Percentiles rank a stretch among this genome's conserved stretches.
Conservation (phyloP, 2,888 invertebrate species). For the Drosophila lutescens region DNA sequence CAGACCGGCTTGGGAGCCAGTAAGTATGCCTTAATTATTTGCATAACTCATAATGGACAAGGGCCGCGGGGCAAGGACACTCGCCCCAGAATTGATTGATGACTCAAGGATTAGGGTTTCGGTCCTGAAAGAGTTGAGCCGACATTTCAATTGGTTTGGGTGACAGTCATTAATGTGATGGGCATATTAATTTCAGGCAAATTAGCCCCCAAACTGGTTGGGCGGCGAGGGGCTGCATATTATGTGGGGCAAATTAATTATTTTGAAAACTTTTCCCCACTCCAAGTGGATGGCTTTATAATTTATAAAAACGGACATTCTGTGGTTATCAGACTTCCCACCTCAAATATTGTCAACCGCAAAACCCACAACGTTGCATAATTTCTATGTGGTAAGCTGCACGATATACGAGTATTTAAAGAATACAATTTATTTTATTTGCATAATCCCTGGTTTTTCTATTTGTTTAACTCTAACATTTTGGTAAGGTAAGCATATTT, state of each 20-base stretch:
- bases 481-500: not conserved
- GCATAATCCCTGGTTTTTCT: not conserved
- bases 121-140: conserved; percentile 26
- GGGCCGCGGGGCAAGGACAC: conserved; percentile 33
- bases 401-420: conserved; percentile 13
- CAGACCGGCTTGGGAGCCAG: conserved; percentile 32
- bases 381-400: conserved; percentile 31
- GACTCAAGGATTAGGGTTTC: conserved; percentile 15
- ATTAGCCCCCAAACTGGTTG: conserved; percentile 32
- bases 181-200: conserved; percentile 45
- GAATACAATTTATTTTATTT: conserved; percentile 14
- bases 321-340: conserved; percentile 25
- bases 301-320: conserved; percentile 20
- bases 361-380: conserved; percentile 53
- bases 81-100: conserved; percentile 39
- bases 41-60: conserved; percentile 63
- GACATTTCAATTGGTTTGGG: conserved; percentile 37
- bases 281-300: conserved; percentile 17
- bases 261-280: conserved; percentile 24
- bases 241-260: conserved; percentile 33
- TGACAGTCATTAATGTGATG: conserved; percentile 43
- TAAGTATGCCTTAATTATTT: conserved; percentile 69
- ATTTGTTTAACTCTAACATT: not conserved
- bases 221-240: not conserved
- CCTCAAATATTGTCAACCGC: conserved; percentile 40